Evolutionary conservation across 2,888 invertebrate genomes (phyloP).

Genomic region (Apotomis capreana): DNA sequence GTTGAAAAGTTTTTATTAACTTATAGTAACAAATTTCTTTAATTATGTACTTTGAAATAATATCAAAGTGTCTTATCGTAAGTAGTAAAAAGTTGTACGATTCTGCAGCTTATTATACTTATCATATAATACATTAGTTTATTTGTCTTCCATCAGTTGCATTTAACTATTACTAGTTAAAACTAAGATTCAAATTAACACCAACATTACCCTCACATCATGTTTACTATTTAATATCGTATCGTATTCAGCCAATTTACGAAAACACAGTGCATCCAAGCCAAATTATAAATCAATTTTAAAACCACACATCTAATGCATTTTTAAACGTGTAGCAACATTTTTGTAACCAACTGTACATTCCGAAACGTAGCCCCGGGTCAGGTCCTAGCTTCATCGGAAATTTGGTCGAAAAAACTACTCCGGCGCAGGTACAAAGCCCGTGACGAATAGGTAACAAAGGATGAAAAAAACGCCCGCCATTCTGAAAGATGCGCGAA

Average conservation of each 20-base stretch:
- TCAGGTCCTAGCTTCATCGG: conserved; percentile 40
- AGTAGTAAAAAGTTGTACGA: background rate
- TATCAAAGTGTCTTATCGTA: too few relatives aligned
- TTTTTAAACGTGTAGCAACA: conserved; percentile 34
- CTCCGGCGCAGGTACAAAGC: conserved; percentile 44
- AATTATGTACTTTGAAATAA: too few relatives aligned
- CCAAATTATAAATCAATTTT: conserved; percentile 21
- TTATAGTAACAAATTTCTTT: background rate
- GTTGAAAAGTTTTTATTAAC: background rate
- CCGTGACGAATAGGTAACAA: conserved; percentile 43
- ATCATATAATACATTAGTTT: too few relatives aligned
- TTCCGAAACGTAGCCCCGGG: conserved; percentile 42
- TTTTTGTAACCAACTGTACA: conserved; percentile 40
- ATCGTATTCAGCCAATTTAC: background rate
- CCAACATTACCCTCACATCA: background rate
- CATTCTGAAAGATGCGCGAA: conserved; percentile 37
- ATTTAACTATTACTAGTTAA: too few relatives aligned
- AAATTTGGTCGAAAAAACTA: conserved; percentile 42
- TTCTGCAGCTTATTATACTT: too few relatives aligned
- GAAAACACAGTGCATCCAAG: background rate
- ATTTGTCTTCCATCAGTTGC: too few relatives aligned
- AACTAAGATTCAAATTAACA: background rate
- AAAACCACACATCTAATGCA: conserved; percentile 16
- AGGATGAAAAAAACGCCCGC: conserved; percentile 23
- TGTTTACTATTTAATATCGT: background rate